A percentile compares a stretch with the other conserved stretches of the same genome.
Conservation (phyloP, 2,113 vertebrate species). For the Eulemur macaco region DNA sequence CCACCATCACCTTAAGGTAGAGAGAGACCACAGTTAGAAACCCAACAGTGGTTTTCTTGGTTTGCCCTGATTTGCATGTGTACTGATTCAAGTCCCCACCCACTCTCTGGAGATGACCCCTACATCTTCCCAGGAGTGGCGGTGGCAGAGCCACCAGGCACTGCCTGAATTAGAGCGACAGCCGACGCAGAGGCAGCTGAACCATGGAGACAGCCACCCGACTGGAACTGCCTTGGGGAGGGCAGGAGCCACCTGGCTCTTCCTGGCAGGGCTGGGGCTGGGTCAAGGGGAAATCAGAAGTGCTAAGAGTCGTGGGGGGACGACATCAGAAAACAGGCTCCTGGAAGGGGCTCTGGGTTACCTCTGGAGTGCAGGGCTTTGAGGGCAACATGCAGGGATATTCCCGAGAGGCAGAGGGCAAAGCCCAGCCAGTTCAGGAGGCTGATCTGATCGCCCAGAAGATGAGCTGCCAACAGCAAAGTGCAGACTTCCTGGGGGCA, state of each 20-base stretch:
- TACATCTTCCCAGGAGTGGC: accelerated
- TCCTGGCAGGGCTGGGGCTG: not conserved
- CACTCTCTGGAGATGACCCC: not conserved
- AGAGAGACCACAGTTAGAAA: slow-evolving; percentile 41
- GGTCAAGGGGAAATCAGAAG: not conserved
- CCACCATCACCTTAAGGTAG: slow-evolving; percentile 73
- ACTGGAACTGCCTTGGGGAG: not conserved
- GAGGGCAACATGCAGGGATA: slow-evolving; percentile 92
- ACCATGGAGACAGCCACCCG: accelerated
- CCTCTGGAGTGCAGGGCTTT: slow-evolving; percentile 91
- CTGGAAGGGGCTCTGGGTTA: slow-evolving; percentile 71
- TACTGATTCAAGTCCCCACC: not conserved
- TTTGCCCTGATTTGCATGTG: accelerated
- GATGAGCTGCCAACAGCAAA: slow-evolving; percentile 88
- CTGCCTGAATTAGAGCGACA: not conserved
- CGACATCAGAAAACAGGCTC: not conserved
- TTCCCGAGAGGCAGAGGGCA: slow-evolving; percentile 91
- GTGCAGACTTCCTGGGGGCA: slow-evolving; percentile 91
- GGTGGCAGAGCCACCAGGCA: not conserved
- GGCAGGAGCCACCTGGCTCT: not conserved
- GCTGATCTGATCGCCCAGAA: slow-evolving; percentile 92
- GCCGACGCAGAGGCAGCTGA: not conserved
- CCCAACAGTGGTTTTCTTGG: not conserved
- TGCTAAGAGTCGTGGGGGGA: not conserved
- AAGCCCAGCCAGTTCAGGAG: slow-evolving; percentile 95